Evolutionary conservation across 2,113 vertebrate species (phyloP), one percentile per base, ranked within the genome.

Genomic region (Butastur rufipennis): DNA sequence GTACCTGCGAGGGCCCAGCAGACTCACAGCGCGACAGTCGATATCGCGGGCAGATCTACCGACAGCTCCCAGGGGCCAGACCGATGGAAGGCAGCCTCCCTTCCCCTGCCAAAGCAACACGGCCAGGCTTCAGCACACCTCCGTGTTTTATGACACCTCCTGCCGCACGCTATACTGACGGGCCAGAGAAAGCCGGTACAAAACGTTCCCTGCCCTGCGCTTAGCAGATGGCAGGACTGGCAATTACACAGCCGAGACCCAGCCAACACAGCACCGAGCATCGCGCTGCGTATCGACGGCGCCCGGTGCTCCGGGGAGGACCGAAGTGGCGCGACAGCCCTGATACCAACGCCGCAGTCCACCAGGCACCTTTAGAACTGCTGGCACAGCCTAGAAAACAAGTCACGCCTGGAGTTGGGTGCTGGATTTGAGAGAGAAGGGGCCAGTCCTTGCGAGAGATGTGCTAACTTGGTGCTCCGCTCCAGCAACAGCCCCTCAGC

Each of bases 281-380:
- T 27, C 23, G 0, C 1, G 0, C 47, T 19, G 48, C 0, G 7
- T 9, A 6, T 13, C 89, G 19, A 5, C 1, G 0, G 27, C 8
- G 6, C 68, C 0, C 1, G 20, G n/a, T 5, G 59, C 61, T 9
- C 75, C 1, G 0, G 13, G 42, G 42, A 22, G 78, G 42, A 16
- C 55, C 0, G 0, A 11, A 23, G 40, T 47, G 43, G 31, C 5
- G 1, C 1, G 8, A 16, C 29, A 38, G 12, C 3, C 1, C 67
- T 8, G 42, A 14, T 9, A 10, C 5, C 7, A 1, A 11, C 59
- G n/a, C 8, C 2, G 0, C 0, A 0, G 18, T 27, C 43, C 56
- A 31, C 38, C 31, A 61, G 15, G 13, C 22, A 38, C 45, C 74
- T 66, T 45, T 50, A 67, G 66, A 77, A 25, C 25, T 36, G 75